Percentiles rank a stretch among this genome's conserved stretches.
phyloP scores from a whole-genome alignment of 2,113 vertebrate species.

The Sinocyclocheilus anshuiensis region DNA sequence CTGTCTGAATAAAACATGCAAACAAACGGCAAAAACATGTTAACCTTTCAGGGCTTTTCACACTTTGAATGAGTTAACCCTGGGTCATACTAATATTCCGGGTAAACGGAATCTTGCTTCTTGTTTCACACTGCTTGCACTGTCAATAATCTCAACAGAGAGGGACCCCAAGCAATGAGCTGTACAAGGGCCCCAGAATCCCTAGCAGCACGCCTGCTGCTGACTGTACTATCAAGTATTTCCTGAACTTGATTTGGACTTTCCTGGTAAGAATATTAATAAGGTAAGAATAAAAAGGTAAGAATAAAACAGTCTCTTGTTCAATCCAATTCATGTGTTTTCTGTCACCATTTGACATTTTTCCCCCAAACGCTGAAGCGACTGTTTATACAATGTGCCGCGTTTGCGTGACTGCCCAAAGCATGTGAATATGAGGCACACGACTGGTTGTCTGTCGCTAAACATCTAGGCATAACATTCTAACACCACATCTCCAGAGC shows the following conservation, averaged over 20 bases:
- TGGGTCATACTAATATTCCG: too few relatives aligned
- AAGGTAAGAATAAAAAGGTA: too few relatives aligned
- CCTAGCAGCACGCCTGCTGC: neutral
- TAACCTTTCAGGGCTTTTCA: neutral
- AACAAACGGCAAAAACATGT: neutral
- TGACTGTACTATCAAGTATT: neutral
- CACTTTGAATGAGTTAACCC: neutral
- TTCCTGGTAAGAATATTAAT: neutral
- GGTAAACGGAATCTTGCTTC: too few relatives aligned
- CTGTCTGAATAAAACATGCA: slow-evolving; percentile 44
- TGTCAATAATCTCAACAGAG: neutral
- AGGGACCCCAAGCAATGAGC: too few relatives aligned
- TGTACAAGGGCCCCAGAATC: neutral
- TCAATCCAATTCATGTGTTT: neutral
- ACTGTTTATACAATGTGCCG: neutral
- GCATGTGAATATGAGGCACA: neutral
- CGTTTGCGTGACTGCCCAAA: neutral
- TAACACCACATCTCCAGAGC: neutral
- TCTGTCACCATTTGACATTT: neutral
- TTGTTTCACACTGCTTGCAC: too few relatives aligned
- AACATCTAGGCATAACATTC: neutral
- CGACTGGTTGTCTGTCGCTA: neutral
- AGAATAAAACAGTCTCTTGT: neutral
- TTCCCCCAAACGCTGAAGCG: neutral
- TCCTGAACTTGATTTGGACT: neutral